phyloP scores from a whole-genome alignment of 2,888 invertebrate species.

The Pegoplata infirma region DNA sequence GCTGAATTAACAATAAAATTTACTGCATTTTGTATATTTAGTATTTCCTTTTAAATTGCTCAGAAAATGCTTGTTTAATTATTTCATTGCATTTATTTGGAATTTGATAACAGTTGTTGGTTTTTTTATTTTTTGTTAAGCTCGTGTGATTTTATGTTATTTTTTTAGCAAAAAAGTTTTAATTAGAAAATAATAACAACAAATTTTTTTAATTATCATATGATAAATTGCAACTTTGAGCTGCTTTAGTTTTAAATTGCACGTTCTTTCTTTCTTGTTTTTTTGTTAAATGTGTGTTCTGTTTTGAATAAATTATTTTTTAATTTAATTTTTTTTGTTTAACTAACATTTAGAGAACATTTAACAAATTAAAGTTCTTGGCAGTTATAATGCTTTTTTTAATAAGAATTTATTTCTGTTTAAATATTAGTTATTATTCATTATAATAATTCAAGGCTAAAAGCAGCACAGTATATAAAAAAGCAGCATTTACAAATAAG shows the following conservation, averaged over 20 bases:
- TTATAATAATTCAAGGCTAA: conserved; percentile 24
- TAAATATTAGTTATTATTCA: conserved; percentile 1
- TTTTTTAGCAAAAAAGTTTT: conserved; percentile 22
- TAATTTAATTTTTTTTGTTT: conserved; percentile 29
- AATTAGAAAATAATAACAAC: conserved; percentile 8
- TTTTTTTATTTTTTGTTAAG: conserved; percentile 40
- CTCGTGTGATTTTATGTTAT: conserved; percentile 35
- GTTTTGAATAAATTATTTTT: conserved; percentile 36
- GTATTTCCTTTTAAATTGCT: neutral
- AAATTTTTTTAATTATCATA: too few relatives aligned
- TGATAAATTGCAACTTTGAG: conserved; percentile 29
- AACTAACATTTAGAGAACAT: conserved; percentile 68
- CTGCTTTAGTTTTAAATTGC: conserved; percentile 21
- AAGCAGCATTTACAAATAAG: conserved; percentile 6
- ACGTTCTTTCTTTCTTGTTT: conserved; percentile 28
- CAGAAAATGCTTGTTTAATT: neutral
- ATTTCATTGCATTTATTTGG: conserved; percentile 9
- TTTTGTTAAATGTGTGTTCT: too few relatives aligned
- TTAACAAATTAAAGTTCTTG: conserved; percentile 73
- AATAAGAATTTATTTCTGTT: conserved; percentile 42
- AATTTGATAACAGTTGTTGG: conserved; percentile 12
- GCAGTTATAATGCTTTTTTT: conserved; percentile 69
- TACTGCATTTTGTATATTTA: neutral
- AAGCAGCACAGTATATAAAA: conserved; percentile 18
- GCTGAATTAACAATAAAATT: conserved; percentile 26